Percentiles rank a stretch among this genome's conserved stretches.
These are phyloP conservation scores for Erinaceus europaeus DNA, from an alignment of 2,113 vertebrate genomes.

Conservation along the genomic window DNA sequence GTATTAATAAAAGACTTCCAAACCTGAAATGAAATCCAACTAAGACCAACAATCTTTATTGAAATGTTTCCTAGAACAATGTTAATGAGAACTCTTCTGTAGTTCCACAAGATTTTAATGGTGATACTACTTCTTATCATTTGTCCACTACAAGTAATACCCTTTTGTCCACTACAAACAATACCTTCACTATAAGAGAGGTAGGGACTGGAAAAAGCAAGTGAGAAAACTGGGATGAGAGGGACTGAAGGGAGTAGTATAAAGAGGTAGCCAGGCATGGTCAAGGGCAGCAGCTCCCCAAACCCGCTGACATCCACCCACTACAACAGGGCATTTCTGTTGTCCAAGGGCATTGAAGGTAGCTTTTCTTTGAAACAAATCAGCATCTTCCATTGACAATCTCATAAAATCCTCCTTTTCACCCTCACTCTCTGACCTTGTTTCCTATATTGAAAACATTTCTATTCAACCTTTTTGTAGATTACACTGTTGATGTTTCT, in stretches of 20 bases:
- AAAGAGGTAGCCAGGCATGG: not conserved
- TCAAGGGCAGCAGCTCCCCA: constrained; percentile 26
- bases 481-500: not conserved
- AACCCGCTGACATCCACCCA: not conserved
- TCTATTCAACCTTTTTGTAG: not conserved
- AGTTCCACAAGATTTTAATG: not conserved
- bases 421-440: not conserved
- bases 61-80: too few relatives aligned
- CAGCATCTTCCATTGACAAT: not conserved
- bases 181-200: not conserved
- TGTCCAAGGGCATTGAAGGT: not conserved
- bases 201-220: not conserved
- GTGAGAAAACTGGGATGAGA: not conserved
- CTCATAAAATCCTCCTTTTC: not conserved
- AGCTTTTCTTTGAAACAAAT: not conserved
- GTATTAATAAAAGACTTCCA: too few relatives aligned
- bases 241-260: not conserved
- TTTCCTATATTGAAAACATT: not conserved
- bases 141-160: not conserved
- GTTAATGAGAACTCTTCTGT: too few relatives aligned
- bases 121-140: too few relatives aligned
- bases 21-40: too few relatives aligned
- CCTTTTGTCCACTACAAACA: not conserved
- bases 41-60: too few relatives aligned
- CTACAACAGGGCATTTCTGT: not conserved